A percentile compares a stretch with the other conserved stretches of the same genome.
Conservation (phyloP, 1,140 invertebrate species). For the Coptotermes formosanus region DNA sequence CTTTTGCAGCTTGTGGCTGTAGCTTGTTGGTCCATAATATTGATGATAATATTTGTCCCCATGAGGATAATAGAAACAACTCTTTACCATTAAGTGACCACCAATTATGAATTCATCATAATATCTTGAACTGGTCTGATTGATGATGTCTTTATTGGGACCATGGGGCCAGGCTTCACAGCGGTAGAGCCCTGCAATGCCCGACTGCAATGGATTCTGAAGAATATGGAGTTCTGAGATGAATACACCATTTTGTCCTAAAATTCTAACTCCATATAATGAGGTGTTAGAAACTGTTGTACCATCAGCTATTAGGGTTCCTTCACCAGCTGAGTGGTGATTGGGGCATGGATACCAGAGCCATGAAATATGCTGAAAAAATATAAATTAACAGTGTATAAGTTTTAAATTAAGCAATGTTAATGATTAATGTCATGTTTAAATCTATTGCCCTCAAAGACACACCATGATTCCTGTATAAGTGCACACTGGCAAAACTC, state of each 20-base stretch:
- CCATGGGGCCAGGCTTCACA: conserved; percentile 3
- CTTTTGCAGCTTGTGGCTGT: neutral
- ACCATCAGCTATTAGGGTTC: neutral
- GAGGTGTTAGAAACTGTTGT: neutral
- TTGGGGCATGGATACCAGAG: neutral
- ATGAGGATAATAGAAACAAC: neutral
- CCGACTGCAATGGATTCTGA: neutral
- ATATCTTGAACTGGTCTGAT: neutral
- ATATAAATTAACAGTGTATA: neutral
- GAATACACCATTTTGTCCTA: neutral
- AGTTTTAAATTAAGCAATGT: no score
- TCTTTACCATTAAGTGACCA: neutral
- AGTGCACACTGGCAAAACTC: no score
- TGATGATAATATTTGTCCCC: neutral
- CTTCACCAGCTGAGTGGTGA: neutral
- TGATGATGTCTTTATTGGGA: neutral
- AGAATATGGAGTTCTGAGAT: neutral
- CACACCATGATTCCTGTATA: no score
- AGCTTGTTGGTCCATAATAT: neutral
- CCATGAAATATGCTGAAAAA: conserved; percentile 12
- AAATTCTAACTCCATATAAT: neutral
- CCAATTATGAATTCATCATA: neutral
- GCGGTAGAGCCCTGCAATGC: neutral
- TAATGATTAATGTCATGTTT: no score
- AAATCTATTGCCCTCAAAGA: no score